A percentile compares a stretch with the other conserved stretches of the same genome.
Conservation (phyloP, 2,888 invertebrate species). For the Trichogramma dendrolimi region DNA sequence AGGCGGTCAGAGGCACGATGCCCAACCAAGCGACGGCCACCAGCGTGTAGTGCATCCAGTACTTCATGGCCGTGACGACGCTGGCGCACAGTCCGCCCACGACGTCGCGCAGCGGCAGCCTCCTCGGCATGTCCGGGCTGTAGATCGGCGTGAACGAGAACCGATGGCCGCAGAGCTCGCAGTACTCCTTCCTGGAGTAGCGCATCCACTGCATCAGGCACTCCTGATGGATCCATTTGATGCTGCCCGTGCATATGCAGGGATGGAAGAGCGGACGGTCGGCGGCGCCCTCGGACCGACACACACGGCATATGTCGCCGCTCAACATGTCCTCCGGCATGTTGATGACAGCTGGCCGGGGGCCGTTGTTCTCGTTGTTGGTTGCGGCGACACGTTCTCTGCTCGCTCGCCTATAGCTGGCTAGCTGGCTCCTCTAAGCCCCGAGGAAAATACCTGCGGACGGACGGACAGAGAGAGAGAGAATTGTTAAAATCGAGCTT, state of each 20-base stretch:
- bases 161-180: slow-evolving; percentile 94
- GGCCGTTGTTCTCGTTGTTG: too few relatives aligned
- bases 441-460: neutral
- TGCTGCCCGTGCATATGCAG: slow-evolving; percentile 97
- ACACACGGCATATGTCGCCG: slow-evolving; percentile 95
- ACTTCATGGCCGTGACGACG: slow-evolving; percentile 86
- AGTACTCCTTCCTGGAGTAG: slow-evolving; percentile 96
- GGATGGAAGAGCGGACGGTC: slow-evolving; percentile 96
- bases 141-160: slow-evolving; percentile 99
- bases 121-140: slow-evolving; percentile 99
- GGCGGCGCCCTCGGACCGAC: slow-evolving; percentile 86
- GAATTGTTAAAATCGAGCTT: too few relatives aligned
- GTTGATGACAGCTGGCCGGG: slow-evolving; percentile 32
- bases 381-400: neutral
- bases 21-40: slow-evolving; percentile 98
- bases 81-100: slow-evolving; percentile 85
- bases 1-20: slow-evolving; percentile 92
- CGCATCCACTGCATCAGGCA: slow-evolving; percentile 99
- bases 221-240: slow-evolving; percentile 98
- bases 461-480: too few relatives aligned
- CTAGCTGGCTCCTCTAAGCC: neutral
- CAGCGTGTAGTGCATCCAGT: slow-evolving; percentile 95
- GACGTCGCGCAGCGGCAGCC: slow-evolving; percentile 89
- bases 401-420: neutral
- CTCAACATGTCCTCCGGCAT: slow-evolving; percentile 59